Conservation (phyloP, 2,888 invertebrate species). For the Ametastegia equiseti region DNA sequence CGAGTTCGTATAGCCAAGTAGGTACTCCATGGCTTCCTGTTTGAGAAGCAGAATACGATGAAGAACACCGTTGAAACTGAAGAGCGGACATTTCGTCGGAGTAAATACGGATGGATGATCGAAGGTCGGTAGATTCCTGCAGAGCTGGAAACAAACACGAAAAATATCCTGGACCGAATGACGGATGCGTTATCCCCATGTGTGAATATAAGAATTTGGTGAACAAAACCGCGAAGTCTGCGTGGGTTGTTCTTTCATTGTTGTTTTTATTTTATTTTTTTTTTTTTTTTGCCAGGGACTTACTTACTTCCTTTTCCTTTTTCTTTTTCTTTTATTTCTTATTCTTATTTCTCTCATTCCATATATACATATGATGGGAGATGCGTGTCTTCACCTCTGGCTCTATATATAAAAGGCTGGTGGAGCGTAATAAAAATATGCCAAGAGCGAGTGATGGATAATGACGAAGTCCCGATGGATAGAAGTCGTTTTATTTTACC, state of each 20-base stretch:
- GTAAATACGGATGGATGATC: conserved; percentile 46
- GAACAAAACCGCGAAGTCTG: not conserved
- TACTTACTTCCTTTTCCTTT: not conserved
- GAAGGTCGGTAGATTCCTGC: conserved; percentile 24
- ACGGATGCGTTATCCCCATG: conserved; percentile 27
- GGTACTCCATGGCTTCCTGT: not conserved
- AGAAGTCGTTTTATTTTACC: conserved; percentile 17
- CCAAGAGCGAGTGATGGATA: conserved; percentile 62
- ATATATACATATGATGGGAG: not conserved
- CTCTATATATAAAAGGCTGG: not conserved
- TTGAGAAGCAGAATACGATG: not conserved
- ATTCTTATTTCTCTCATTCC: not conserved
- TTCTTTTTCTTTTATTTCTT: not conserved
- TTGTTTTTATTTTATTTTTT: too few relatives aligned
- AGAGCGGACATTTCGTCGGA: conserved; percentile 29
- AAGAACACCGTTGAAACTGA: not conserved
- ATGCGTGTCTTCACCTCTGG: not conserved
- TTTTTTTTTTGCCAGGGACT: conserved; percentile 4
- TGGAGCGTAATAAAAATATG: conserved; percentile 66
- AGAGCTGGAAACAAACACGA: not conserved
- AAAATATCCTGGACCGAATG: not conserved
- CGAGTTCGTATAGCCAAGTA: not conserved
- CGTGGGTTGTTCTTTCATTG: conserved; percentile 8
- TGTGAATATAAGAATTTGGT: conserved; percentile 26
- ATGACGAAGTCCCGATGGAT: conserved; percentile 42